A percentile compares a stretch with the other conserved stretches of the same genome.
Evolutionary conservation across 1,140 invertebrate species (phyloP).

Genomic region (Pseudomyrmex dendroicus): DNA sequence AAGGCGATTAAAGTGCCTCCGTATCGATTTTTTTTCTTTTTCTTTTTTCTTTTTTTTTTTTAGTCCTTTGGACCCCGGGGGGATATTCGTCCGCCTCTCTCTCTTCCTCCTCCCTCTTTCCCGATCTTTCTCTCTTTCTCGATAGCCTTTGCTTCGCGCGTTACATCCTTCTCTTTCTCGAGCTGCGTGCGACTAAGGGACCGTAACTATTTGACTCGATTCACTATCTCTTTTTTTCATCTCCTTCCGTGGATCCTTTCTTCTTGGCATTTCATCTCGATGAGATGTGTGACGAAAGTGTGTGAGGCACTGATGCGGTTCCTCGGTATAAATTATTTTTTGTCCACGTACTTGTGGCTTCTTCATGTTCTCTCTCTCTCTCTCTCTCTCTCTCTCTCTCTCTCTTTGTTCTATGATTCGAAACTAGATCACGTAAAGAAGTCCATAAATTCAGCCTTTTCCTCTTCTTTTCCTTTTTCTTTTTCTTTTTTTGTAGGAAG

Average conservation of each 20-base stretch:
- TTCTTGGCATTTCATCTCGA: slow-evolving; percentile 58
- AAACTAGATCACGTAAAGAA: slow-evolving; percentile 33
- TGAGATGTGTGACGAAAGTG: slow-evolving; percentile 70
- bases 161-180: slow-evolving; percentile 20
- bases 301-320: slow-evolving; percentile 24
- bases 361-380: not conserved
- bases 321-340: slow-evolving; percentile 27
- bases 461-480: not conserved
- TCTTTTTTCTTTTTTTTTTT: slow-evolving; percentile 11
- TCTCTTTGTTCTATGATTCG: not conserved
- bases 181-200: slow-evolving; percentile 54
- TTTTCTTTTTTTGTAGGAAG: not conserved
- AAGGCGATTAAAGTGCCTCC: slow-evolving; percentile 67
- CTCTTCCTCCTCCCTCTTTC: not conserved
- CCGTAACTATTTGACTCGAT: slow-evolving; percentile 73
- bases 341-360: not conserved
- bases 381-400: slow-evolving; percentile 29
- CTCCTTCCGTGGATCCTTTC: slow-evolving; percentile 36
- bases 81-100: slow-evolving; percentile 14
- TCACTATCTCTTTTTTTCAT: slow-evolving; percentile 53
- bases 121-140: slow-evolving; percentile 13
- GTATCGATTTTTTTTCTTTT: slow-evolving; percentile 26
- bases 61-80: not conserved
- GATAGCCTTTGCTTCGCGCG: not conserved
- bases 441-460: not conserved